Conservation (phyloP, 2,888 invertebrate genomes). For the Gibbula magus region DNA sequence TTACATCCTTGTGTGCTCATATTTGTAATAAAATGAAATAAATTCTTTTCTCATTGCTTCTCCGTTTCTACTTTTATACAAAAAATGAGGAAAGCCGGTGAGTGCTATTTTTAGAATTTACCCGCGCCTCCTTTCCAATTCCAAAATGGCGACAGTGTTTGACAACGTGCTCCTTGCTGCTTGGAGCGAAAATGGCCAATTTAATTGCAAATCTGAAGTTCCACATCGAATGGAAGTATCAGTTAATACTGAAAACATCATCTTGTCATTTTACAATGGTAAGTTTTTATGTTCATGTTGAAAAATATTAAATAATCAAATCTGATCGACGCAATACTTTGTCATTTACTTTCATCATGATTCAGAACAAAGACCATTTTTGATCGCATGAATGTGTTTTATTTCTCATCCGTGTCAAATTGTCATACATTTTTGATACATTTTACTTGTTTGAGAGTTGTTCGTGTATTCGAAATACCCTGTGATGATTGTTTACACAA, state of each 20-base stretch:
- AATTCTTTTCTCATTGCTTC: too few species aligned
- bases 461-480: too few species aligned
- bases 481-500: too few species aligned
- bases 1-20: too few species aligned
- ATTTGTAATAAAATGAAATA: too few species aligned
- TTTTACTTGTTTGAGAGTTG: too few species aligned
- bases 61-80: too few species aligned
- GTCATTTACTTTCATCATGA: not conserved
- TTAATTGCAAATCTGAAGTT: constrained; percentile 51
- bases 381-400: too few species aligned
- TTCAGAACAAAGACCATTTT: constrained; percentile 11
- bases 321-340: not conserved
- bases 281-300: constrained; percentile 28
- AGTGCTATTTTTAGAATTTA: constrained; percentile 10
- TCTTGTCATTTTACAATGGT: constrained; percentile 68
- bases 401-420: too few species aligned
- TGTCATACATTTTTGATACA: too few species aligned
- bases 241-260: constrained; percentile 54
- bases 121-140: constrained; percentile 28
- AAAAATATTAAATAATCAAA: not conserved
- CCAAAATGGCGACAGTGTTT: constrained; percentile 73
- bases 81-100: too few species aligned
- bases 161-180: constrained; percentile 72
- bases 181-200: constrained; percentile 67
- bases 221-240: constrained; percentile 58